Evolutionary conservation across 1,140 invertebrate genomes (phyloP), one percentile per base, ranked within the genome.

Genomic region (Agrilus planipennis): DNA sequence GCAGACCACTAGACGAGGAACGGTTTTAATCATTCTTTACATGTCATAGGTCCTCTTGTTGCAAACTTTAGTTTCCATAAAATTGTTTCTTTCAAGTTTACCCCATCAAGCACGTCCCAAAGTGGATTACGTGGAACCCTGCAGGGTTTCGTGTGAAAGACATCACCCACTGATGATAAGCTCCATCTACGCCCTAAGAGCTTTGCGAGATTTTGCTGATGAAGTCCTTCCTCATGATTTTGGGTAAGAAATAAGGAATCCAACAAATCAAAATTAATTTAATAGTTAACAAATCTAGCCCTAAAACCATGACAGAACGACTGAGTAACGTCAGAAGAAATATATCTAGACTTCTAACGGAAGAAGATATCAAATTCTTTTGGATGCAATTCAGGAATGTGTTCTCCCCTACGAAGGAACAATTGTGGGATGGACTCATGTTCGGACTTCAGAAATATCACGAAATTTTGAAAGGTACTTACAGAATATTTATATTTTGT

Each of bases 101-200:
- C n/a, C n/a, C n/a, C n/a, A n/a, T n/a, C n/a, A n/a, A n/a, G n/a
- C n/a, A n/a, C n/a, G n/a, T n/a, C n/a, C n/a, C n/a, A n/a, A n/a
- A n/a, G n/a, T n/a, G n/a, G n/a, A n/a, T n/a, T n/a, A n/a, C n/a
- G n/a, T n/a, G n/a, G n/a, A n/a, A n/a, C n/a, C 5, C 11, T 25
- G 22, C 3, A 34, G n/a, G n/a, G 3, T 17, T 4, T 16, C 32
- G 11, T 34, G 32, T n/a, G 11, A 34, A 3, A 5, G 19, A 10
- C 15, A 63, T 39, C 74, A 76, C 45, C 61, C 69, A n/a, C 51
- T 76, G 18, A 56, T 68, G 25, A 73, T 77, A 47, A 67, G 75
- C 50, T 61, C 71, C 0, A 58, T 63, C 0, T 60, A 68, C 27
- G 69, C 76, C 3, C 57, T 74, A 18, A 65, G 40, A 49, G 69